phyloP scores from a whole-genome alignment of 1,140 invertebrate genomes.

The Babylonia areolata region DNA sequence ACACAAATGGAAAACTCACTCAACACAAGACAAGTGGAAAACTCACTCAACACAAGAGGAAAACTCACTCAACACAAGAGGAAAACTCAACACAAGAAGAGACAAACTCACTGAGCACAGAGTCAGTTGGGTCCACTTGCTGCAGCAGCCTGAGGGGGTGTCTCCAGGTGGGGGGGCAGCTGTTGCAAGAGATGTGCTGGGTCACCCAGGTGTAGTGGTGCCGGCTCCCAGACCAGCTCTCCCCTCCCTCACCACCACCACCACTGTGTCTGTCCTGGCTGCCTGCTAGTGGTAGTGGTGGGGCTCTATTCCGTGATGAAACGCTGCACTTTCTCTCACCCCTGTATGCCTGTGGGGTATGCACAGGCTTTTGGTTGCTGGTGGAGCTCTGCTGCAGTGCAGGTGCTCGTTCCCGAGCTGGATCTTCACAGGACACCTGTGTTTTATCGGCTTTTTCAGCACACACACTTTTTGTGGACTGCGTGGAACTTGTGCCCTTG shows the following conservation, averaged over 20 bases:
- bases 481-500: not conserved
- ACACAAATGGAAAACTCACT: too few relatives aligned
- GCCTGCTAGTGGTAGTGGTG: not conserved
- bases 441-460: not conserved
- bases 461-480: not conserved
- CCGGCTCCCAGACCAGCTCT: not conserved
- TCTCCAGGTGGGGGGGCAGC: slow-evolving; percentile 57
- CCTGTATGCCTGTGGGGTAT: not conserved
- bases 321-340: not conserved
- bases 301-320: not conserved
- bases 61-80: too few relatives aligned
- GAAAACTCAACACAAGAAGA: too few relatives aligned
- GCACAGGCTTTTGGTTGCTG: not conserved
- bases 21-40: too few relatives aligned
- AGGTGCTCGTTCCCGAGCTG: not conserved
- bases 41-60: too few relatives aligned
- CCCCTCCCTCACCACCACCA: not conserved
- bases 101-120: not conserved
- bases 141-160: slow-evolving; percentile 54
- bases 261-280: not conserved
- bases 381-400: not conserved
- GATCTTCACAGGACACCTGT: not conserved
- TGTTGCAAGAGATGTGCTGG: slow-evolving; percentile 57
- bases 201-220: slow-evolving; percentile 59
- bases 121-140: slow-evolving; percentile 7